Evolutionary conservation across 2,888 invertebrate species (phyloP).

Genomic region (Dryobota labecula): DNA sequence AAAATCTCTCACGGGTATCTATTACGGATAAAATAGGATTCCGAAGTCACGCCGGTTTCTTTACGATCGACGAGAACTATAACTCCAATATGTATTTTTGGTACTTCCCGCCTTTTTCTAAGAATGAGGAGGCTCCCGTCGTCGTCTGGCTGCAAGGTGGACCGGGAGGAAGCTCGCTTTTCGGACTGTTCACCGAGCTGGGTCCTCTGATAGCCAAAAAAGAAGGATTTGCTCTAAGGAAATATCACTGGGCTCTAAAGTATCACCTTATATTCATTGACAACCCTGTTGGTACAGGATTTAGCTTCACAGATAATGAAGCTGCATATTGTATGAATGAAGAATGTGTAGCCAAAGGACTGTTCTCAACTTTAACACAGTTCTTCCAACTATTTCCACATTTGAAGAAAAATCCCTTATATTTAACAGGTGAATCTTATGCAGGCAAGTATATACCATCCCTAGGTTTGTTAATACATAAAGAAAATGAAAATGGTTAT

Average conservation of each 20-base stretch:
- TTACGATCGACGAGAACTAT: constrained; percentile 90
- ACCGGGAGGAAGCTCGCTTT: constrained; percentile 90
- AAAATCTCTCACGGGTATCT: constrained; percentile 79
- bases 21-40: constrained; percentile 82
- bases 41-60: constrained; percentile 91
- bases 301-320: constrained; percentile 91
- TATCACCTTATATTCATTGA: constrained; percentile 92
- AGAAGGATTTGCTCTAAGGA: constrained; percentile 78
- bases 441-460: constrained; percentile 90
- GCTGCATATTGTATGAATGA: constrained; percentile 90
- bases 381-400: constrained; percentile 91
- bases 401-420: constrained; percentile 89
- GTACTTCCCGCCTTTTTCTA: constrained; percentile 91
- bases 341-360: constrained; percentile 88
- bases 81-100: constrained; percentile 92
- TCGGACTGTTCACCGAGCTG: constrained; percentile 90
- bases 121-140: constrained; percentile 83
- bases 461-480: constrained; percentile 88
- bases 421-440: constrained; percentile 92
- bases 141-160: constrained; percentile 91
- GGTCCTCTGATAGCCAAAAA: constrained; percentile 90
- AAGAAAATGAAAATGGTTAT: constrained; percentile 76
- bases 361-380: constrained; percentile 89
- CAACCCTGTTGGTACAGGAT: constrained; percentile 92
- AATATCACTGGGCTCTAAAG: constrained; percentile 91